These are phyloP conservation scores for Drosophila lini DNA, from an alignment of 1,140 invertebrate genomes.

Conservation along the genomic window DNA sequence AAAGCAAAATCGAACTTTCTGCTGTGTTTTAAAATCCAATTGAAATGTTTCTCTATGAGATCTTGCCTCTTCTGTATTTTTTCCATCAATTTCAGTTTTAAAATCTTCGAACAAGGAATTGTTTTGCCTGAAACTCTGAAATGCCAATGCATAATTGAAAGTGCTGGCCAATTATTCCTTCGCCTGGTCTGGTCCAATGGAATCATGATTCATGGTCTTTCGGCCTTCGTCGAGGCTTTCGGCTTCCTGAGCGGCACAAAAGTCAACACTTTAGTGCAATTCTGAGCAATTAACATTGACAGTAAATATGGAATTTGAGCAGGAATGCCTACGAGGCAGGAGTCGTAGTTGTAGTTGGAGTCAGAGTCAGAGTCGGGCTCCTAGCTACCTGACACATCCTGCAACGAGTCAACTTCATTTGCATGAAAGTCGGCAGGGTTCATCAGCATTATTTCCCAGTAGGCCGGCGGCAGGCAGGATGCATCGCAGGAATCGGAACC, in stretches of 20 bases:
- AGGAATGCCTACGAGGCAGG: slow-evolving; percentile 75
- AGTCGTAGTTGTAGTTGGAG: neutral
- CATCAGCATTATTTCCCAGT: slow-evolving; percentile 53
- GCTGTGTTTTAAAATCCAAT: no score
- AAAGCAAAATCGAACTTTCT: no score
- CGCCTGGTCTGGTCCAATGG: neutral
- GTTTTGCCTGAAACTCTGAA: neutral
- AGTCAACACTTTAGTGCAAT: slow-evolving; percentile 81
- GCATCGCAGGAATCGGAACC: slow-evolving; percentile 33
- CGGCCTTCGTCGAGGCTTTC: slow-evolving; percentile 34
- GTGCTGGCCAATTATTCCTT: slow-evolving; percentile 29
- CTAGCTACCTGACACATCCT: slow-evolving; percentile 47
- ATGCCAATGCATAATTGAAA: slow-evolving; percentile 40
- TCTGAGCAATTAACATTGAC: slow-evolving; percentile 77
- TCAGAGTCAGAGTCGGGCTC: neutral
- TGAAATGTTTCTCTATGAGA: neutral
- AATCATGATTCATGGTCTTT: slow-evolving; percentile 29
- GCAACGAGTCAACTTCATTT: slow-evolving; percentile 74
- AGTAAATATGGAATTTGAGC: slow-evolving; percentile 79
- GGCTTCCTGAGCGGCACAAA: slow-evolving; percentile 69
- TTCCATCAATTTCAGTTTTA: neutral
- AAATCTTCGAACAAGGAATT: neutral
- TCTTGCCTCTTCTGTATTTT: neutral
- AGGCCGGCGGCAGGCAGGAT: slow-evolving; percentile 48
- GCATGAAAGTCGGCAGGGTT: slow-evolving; percentile 47